phyloP scores from a whole-genome alignment of 2,888 invertebrate genomes.

The Escarpia spicata region DNA sequence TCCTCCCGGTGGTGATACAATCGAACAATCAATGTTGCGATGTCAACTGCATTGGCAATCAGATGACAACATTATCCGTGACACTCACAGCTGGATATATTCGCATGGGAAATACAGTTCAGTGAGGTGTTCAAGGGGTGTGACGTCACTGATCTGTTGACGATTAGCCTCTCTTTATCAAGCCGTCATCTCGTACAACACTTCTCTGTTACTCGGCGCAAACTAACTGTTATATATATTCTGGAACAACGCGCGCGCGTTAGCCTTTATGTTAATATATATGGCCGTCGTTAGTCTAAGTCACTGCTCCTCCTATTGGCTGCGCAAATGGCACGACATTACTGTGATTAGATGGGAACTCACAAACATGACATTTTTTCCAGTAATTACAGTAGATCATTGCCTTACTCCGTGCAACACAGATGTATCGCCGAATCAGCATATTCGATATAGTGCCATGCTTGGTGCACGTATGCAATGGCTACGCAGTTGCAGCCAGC shows the following conservation, averaged over 20 bases:
- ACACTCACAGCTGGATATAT: neutral
- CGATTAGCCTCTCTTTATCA: neutral
- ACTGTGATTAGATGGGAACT: neutral
- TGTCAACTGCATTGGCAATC: neutral
- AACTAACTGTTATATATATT: neutral
- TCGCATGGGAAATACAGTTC: neutral
- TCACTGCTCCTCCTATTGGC: neutral
- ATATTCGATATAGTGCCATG: no score
- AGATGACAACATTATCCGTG: neutral
- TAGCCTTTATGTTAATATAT: neutral
- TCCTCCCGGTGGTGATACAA: neutral
- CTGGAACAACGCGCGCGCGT: neutral
- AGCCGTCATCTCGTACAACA: neutral
- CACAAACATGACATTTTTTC: neutral
- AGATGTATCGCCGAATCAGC: no score
- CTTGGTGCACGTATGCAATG: no score
- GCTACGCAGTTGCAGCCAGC: no score
- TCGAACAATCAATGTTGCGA: neutral
- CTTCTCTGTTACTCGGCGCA: neutral
- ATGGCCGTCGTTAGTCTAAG: neutral
- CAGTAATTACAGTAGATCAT: neutral
- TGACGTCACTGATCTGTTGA: neutral
- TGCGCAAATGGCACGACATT: neutral
- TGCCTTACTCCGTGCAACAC: no score
- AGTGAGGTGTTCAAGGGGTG: neutral